Evolutionary conservation across 2,888 invertebrate species (phyloP).

Genomic region (Zhuqinia jingwanae): DNA sequence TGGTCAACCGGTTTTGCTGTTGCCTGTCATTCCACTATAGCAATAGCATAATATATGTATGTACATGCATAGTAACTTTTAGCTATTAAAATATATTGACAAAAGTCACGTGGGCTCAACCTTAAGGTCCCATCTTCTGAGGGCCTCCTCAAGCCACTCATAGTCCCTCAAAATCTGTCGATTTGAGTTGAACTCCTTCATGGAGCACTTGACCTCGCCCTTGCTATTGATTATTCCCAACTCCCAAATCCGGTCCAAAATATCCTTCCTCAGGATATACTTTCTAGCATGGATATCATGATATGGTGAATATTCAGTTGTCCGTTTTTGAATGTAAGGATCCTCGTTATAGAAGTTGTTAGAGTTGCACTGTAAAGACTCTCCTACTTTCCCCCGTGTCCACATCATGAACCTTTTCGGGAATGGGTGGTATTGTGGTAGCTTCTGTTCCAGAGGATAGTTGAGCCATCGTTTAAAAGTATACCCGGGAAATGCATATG

Average conservation of each 20-base stretch:
- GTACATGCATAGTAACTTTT: not conserved
- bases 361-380: conserved; percentile 30
- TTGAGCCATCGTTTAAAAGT: conserved; percentile 60
- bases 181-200: conserved; percentile 54
- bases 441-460: conserved; percentile 54
- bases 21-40: conserved; percentile 56
- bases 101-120: not conserved
- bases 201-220: conserved; percentile 56
- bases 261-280: conserved; percentile 16
- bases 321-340: conserved; percentile 30
- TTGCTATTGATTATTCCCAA: conserved; percentile 58
- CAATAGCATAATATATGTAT: no score
- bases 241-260: conserved; percentile 54
- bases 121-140: conserved; percentile 36
- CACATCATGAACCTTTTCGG: conserved; percentile 49
- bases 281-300: conserved; percentile 43
- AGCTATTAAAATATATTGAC: not conserved
- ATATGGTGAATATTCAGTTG: conserved; percentile 10
- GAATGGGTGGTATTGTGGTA: conserved; percentile 62
- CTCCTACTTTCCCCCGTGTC: conserved; percentile 59
- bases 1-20: conserved; percentile 29
- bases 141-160: conserved; percentile 55
- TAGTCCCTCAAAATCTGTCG: conserved; percentile 47
- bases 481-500: conserved; percentile 58
- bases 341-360: conserved; percentile 35